Evolutionary conservation across 2,888 invertebrate genomes (phyloP), one percentile per base, ranked within the genome.

Genomic region (Drosophila prostipennis): DNA sequence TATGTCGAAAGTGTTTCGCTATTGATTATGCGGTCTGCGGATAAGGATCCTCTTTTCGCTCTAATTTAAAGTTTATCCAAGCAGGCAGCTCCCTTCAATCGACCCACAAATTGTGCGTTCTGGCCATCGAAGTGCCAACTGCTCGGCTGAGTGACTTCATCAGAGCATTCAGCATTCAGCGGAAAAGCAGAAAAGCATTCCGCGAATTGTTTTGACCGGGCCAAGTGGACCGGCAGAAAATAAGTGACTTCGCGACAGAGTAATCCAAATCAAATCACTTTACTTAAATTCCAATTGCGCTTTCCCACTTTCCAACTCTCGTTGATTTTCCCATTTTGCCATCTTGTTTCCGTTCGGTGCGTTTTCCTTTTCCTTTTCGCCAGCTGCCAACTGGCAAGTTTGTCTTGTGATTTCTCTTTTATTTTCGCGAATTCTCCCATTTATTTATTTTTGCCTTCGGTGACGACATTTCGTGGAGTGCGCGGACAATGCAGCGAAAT

Each of bases 241-340:
- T 56, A 78, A 79, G 77, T 64, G 48, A 61, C 36, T 58, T 55
- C 61, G 49, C 77, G 68, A 68, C 75, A 83, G 80, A 77, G 55
- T 57, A 77, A 75, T 75, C 73, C 73, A 67, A 84, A 87, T 84
- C 73, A 78, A 74, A 80, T 87, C 71, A 67, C 72, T 76, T 81
- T 72, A 68, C 71, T 76, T 80, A 70, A 78, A 73, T 78, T 87
- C 67, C 74, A 69, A 86, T 77, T 83, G 80, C 80, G 54, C 56
- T 72, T 46, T 26, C 26, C 26, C 26, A 5, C 26, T 26, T 60
- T 61, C 4, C 49, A 36, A 16, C 49, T 64, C 63, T 60, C 49
- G 14, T 29, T 26, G 43, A 52, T 68, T 65, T 65, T 53, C n/a
- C 52, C 56, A 53, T 52, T 57, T 57, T 37, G 39, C 56, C 57